Base-by-base conservation (phyloP, 2,888 invertebrate genomes). In the Phorcus lineatus region DNA sequence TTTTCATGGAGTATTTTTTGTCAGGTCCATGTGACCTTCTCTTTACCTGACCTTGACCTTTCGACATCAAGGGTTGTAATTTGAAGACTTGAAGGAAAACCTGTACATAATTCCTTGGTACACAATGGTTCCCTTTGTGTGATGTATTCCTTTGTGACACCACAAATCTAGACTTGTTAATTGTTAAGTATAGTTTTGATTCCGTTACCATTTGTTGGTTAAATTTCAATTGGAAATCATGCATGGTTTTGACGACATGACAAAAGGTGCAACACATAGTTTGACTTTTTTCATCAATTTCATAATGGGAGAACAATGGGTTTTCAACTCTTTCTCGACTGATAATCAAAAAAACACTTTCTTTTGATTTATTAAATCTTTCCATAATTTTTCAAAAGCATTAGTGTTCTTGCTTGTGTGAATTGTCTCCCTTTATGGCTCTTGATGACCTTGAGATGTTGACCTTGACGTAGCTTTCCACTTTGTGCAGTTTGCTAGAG, bases 381-480 rank as follows among this genome's bases (percentile, higher is more conserved):
- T 47, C 47, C 47, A 47, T 47, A 11, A 47, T 47, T 47, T 13
- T 6, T 9, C 47, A 47, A 47, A 47, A 47, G 47, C 47, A 47
- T 47, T 47, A 9, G 47, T 47, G 47, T 47, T 47, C 28, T 62
- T 62, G 17, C 62, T 62, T 28, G 16, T 62, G 62, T 62, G 62
- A 62, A 13, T 62, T 62, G 62, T 62, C 62, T 62, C 62, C 62
- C 62, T 62, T 62, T 62, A 62, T 62, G 62, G 62, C 28, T 24
- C 2, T 62, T 62, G 62, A 62, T 62, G 62, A 62, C 62, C 62
- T 62, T 62, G 62, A 62, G 28, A 24, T 62, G 62, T 62, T 62
- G 62, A 62, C 62, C 62, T 62, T 28, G 62, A 62, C n/a, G 62
- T 62, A 62, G 62, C 47, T 62, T 62, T 62, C 62, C 28, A 62